Evolutionary conservation across 2,113 vertebrate species (phyloP).

Genomic region (Serinus canaria): DNA sequence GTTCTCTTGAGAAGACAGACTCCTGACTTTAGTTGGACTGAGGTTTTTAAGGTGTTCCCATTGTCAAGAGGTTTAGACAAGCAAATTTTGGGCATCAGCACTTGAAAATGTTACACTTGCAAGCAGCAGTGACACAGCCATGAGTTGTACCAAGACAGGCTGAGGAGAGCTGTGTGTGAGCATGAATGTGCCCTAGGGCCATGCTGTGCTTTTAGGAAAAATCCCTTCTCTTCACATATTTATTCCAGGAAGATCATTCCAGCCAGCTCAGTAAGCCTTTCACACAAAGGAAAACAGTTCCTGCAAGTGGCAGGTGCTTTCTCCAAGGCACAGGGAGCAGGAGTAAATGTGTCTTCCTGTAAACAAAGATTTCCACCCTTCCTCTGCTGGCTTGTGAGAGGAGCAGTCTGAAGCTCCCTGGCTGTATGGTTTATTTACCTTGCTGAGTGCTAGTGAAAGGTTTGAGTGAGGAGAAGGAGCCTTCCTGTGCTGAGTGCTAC

Average conservation of each 20-base stretch:
- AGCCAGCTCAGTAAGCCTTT: not conserved
- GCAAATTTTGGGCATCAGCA: not conserved
- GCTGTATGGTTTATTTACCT: slow-evolving; percentile 59
- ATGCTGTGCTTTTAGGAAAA: not conserved
- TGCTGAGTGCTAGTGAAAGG: slow-evolving; percentile 63
- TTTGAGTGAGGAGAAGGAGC: slow-evolving; percentile 31
- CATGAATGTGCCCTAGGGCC: not conserved
- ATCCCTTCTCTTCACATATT: not conserved
- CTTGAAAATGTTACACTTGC: not conserved
- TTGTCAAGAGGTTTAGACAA: not conserved
- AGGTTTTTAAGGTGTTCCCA: not conserved
- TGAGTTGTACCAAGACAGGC: not conserved
- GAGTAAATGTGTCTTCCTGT: not conserved
- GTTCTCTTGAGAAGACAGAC: slow-evolving; percentile 37
- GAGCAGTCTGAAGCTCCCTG: not conserved
- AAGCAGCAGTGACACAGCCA: not conserved
- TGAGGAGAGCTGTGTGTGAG: not conserved
- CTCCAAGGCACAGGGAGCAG: not conserved
- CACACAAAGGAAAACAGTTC: not conserved
- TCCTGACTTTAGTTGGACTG: not conserved
- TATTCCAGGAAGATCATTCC: not conserved
- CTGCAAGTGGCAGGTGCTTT: slow-evolving; percentile 10
- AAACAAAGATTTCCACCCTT: slow-evolving; percentile 9
- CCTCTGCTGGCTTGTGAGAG: not conserved
- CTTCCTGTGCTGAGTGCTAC: slow-evolving; percentile 61